Evolutionary conservation across 2,797 vertebrate genomes (phyloP).

Genomic region (Acanthurus leucopareius): DNA sequence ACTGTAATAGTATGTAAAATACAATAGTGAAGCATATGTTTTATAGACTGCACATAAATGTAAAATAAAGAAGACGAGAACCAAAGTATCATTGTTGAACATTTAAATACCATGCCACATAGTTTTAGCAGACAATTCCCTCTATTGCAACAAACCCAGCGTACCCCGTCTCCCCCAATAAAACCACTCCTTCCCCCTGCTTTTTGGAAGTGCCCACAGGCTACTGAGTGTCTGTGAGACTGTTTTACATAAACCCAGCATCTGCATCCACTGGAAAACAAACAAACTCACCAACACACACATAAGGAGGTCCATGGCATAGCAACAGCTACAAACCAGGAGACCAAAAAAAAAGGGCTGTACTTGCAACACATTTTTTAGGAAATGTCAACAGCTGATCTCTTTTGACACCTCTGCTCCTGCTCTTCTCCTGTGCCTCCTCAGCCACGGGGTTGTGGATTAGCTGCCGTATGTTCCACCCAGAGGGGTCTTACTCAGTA

Average conservation of each 20-base stretch:
- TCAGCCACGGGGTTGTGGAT: slow-evolving; percentile 53
- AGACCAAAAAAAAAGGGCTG: slow-evolving; percentile 5
- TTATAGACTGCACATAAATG: background rate
- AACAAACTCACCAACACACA: slow-evolving; percentile 40
- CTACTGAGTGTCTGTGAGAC: slow-evolving; percentile 39
- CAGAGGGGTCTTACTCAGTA: slow-evolving; percentile 54
- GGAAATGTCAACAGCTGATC: slow-evolving; percentile 67
- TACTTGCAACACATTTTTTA: slow-evolving; percentile 41
- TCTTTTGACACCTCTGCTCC: slow-evolving; percentile 63
- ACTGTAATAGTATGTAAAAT: too few species aligned
- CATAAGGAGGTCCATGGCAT: slow-evolving; percentile 24
- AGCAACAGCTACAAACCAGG: slow-evolving; percentile 25
- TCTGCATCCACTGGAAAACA: slow-evolving; percentile 53
- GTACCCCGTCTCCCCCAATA: slow-evolving; percentile 45
- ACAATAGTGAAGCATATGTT: background rate
- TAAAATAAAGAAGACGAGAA: slow-evolving; percentile 20
- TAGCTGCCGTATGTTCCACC: slow-evolving; percentile 58
- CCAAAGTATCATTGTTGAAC: slow-evolving; percentile 23
- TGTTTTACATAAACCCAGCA: slow-evolving; percentile 61
- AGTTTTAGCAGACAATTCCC: slow-evolving; percentile 39
- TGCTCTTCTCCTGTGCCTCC: slow-evolving; percentile 39
- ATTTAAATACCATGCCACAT: slow-evolving; percentile 28
- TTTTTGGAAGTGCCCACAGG: slow-evolving; percentile 49
- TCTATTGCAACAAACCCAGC: slow-evolving; percentile 47
- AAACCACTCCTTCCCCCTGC: slow-evolving; percentile 31